Percentiles rank a stretch among this genome's conserved stretches.
Evolutionary conservation across 2,888 invertebrate genomes (phyloP).

Genomic region (Caenorhabditis virilis): DNA sequence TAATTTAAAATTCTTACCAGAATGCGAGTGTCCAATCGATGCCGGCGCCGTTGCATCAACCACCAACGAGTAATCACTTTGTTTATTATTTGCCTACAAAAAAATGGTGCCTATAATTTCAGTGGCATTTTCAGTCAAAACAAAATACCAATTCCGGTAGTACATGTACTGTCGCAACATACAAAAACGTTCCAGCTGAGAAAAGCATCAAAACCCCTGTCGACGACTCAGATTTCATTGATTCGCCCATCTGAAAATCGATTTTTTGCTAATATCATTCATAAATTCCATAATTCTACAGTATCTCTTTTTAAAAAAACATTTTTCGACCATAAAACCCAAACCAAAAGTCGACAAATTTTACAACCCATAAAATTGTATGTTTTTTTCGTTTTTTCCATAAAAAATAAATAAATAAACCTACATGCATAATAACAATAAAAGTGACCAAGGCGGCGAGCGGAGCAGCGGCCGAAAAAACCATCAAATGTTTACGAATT

Average conservation of each 20-base stretch:
- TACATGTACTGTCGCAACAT: constrained; percentile 97
- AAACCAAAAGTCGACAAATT: too few species aligned
- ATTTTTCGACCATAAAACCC: too few species aligned
- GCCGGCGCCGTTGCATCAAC: constrained; percentile 29
- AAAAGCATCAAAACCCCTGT: constrained; percentile 98
- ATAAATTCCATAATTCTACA: background rate
- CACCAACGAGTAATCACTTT: constrained; percentile 25
- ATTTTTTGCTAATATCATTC: background rate
- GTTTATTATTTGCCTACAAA: constrained; percentile 32
- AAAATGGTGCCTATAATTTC: background rate
- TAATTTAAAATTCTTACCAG: constrained; percentile 3
- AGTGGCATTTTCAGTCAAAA: background rate
- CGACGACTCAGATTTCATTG: constrained; percentile 74
- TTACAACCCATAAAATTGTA: too few species aligned
- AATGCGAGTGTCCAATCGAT: constrained; percentile 38
- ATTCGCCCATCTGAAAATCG: constrained; percentile 28
- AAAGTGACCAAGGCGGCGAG: constrained; percentile 86
- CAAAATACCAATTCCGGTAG: constrained; percentile 81
- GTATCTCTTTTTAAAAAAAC: background rate
- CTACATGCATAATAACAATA: constrained; percentile 83
- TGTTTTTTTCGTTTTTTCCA: too few species aligned
- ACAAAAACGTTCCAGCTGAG: constrained; percentile 96
- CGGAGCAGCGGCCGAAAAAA: constrained; percentile 92
- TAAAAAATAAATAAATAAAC: constrained; percentile 13
- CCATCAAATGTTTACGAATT: constrained; percentile 85